Conservation (phyloP, 2,888 invertebrate species). For the Papilio demoleus region DNA sequence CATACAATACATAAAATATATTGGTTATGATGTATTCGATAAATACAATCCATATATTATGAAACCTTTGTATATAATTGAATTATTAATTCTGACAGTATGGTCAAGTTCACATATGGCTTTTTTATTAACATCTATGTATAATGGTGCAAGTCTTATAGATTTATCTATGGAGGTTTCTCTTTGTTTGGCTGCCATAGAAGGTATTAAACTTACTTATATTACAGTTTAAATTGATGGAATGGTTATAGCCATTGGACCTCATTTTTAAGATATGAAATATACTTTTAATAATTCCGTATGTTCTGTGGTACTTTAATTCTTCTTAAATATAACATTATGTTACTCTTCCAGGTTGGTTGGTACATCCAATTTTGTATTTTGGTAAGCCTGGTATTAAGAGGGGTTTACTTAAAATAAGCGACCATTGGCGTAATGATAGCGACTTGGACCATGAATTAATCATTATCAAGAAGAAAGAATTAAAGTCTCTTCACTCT, state of each 20-base stretch:
- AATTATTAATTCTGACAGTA: slow-evolving; percentile 4
- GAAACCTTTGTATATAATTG: slow-evolving; percentile 22
- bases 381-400: slow-evolving; percentile 15
- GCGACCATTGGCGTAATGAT: slow-evolving; percentile 29
- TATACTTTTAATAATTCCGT: too few relatives aligned
- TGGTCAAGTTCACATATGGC: slow-evolving; percentile 28
- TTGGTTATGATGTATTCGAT: slow-evolving; percentile 31
- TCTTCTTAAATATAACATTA: too few relatives aligned
- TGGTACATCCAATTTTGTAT: slow-evolving; percentile 28
- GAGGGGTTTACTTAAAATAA: slow-evolving; percentile 26
- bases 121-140: slow-evolving; percentile 11
- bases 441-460: slow-evolving; percentile 16
- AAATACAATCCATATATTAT: neutral
- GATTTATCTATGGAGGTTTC: slow-evolving; percentile 32
- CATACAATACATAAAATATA: slow-evolving; percentile 19
- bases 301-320: too few relatives aligned
- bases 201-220: slow-evolving; percentile 13
- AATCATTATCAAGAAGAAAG: slow-evolving; percentile 25
- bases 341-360: slow-evolving; percentile 9
- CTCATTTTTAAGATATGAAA: too few relatives aligned
- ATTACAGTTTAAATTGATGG: neutral
- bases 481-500: slow-evolving; percentile 18
- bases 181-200: slow-evolving; percentile 17
- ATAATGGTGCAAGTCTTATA: neutral
- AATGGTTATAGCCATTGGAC: too few relatives aligned